Percentiles rank a stretch among this genome's conserved stretches.
Conservation (phyloP, 2,888 invertebrate species). For the Bhutanitis thaidina region DNA sequence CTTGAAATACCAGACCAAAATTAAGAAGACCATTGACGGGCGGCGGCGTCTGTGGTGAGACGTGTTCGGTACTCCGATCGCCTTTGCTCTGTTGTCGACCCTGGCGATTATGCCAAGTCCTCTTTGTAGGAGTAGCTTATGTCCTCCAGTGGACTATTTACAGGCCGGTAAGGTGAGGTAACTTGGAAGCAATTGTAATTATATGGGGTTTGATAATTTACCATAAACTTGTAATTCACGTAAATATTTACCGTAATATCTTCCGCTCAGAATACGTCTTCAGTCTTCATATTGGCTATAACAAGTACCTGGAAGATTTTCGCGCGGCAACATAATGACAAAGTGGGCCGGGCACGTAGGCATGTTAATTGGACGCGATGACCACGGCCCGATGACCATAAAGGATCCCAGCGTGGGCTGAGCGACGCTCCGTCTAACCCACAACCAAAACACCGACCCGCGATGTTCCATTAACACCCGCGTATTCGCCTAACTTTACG, state of each 20-base stretch:
- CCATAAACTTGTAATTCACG: neutral
- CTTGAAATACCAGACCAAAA: too few species aligned
- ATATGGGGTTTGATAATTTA: too few species aligned
- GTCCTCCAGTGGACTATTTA: too few species aligned
- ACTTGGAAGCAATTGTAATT: too few species aligned
- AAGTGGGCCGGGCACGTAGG: conserved; percentile 74
- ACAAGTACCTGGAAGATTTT: conserved; percentile 55
- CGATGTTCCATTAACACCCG: conserved; percentile 20
- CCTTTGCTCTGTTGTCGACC: too few species aligned
- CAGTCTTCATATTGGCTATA: neutral
- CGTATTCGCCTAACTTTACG: conserved; percentile 1
- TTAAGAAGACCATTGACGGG: too few species aligned
- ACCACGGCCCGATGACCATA: conserved; percentile 68
- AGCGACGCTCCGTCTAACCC: conserved; percentile 63
- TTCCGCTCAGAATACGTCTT: neutral
- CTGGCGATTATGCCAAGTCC: too few species aligned
- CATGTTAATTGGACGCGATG: conserved; percentile 74
- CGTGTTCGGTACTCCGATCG: too few species aligned
- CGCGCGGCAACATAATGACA: conserved; percentile 54
- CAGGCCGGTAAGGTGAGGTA: too few species aligned
- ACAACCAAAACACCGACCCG: conserved; percentile 41
- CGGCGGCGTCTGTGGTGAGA: too few species aligned
- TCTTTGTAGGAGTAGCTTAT: too few species aligned
- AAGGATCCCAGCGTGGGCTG: conserved; percentile 64
- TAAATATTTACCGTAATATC: neutral